Conservation (phyloP, 2,113 vertebrate genomes). For the Phrynosoma platyrhinos region DNA sequence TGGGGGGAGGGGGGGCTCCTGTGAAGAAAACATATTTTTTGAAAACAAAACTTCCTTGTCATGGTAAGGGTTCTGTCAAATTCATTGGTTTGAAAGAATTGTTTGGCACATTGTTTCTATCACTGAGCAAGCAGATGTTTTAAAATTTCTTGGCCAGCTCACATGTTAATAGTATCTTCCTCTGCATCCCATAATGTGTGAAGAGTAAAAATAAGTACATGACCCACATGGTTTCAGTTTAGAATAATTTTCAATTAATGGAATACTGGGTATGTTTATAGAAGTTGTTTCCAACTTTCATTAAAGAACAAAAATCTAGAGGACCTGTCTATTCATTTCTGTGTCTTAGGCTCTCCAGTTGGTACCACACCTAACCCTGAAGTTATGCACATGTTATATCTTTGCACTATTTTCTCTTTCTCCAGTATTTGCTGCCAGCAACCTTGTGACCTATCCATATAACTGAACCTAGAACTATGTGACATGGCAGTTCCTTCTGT, state of each 20-base stretch:
- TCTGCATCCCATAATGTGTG: constrained; percentile 13
- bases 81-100: background rate
- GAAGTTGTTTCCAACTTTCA: background rate
- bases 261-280: too few species aligned
- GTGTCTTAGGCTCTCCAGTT: background rate
- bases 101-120: background rate
- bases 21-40: background rate
- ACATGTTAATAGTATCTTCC: background rate
- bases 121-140: background rate
- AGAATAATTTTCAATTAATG: background rate
- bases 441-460: background rate
- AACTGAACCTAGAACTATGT: too few species aligned
- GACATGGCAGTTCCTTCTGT: too few species aligned
- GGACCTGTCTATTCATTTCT: fast-evolving
- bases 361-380: background rate
- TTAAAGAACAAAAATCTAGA: fast-evolving
- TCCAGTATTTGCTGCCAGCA: background rate
- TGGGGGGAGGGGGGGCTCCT: background rate
- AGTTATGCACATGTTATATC: background rate
- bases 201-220: background rate
- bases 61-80: background rate
- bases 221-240: background rate
- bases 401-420: background rate
- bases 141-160: background rate
- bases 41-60: background rate